A percentile compares a stretch with the other conserved stretches of the same genome.
phyloP scores from a whole-genome alignment of 1,140 invertebrate genomes.

The Pristionchus pacificus region DNA sequence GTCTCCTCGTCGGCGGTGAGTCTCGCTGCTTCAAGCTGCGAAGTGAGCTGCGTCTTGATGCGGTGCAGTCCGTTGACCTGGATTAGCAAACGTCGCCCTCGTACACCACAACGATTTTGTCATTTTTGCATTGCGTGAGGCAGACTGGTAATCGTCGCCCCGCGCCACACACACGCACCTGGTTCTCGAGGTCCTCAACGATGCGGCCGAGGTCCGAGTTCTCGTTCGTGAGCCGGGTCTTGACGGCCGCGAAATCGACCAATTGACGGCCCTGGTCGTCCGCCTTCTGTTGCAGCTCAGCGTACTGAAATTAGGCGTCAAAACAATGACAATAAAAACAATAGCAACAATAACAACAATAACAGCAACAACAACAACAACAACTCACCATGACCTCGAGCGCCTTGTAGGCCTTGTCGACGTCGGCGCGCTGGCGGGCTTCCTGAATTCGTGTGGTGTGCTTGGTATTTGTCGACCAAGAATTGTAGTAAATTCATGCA shows the following conservation, averaged over 20 bases:
- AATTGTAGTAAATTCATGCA: slow-evolving; percentile 8
- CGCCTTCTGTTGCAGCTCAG: slow-evolving; percentile 87
- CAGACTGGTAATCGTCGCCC: not conserved
- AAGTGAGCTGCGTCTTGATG: slow-evolving; percentile 88
- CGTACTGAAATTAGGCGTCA: slow-evolving; percentile 55
- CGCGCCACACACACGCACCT: too few relatives aligned
- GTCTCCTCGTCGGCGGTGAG: slow-evolving; percentile 88
- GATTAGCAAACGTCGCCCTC: slow-evolving; percentile 70
- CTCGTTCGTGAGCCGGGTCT: slow-evolving; percentile 94
- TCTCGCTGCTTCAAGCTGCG: slow-evolving; percentile 94
- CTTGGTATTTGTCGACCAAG: too few relatives aligned
- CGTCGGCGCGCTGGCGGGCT: slow-evolving; percentile 46
- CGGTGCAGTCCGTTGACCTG: slow-evolving; percentile 93
- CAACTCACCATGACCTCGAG: slow-evolving; percentile 36
- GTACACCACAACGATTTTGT: not conserved
- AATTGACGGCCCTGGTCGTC: slow-evolving; percentile 90
- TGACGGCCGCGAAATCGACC: slow-evolving; percentile 88
- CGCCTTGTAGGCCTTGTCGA: slow-evolving; percentile 51
- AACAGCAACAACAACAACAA: not conserved
- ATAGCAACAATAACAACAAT: not conserved
- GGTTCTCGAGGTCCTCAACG: slow-evolving; percentile 84
- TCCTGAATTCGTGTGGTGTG: too few relatives aligned
- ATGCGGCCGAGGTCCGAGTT: slow-evolving; percentile 89
- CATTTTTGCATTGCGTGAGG: not conserved
- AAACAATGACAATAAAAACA: too few relatives aligned